Evolutionary conservation across 2,888 invertebrate species (phyloP).

Genomic region (Amphipoea oculea): DNA sequence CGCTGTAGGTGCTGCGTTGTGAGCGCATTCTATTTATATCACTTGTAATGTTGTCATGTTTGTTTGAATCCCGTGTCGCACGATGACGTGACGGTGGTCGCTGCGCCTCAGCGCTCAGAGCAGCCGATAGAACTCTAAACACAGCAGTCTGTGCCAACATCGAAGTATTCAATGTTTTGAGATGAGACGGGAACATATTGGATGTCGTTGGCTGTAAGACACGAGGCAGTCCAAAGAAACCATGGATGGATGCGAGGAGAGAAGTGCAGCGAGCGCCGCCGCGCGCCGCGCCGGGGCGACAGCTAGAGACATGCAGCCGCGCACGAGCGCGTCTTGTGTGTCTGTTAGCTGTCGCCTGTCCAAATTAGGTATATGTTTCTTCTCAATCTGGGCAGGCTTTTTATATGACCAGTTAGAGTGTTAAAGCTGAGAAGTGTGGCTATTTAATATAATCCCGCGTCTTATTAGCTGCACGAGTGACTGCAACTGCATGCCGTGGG

Average conservation of each 20-base stretch:
- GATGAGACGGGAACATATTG: background rate
- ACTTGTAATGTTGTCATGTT: slow-evolving; percentile 10
- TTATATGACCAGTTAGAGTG: background rate
- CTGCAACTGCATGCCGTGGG: background rate
- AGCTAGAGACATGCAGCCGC: background rate
- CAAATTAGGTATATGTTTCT: background rate
- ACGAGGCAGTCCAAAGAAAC: background rate
- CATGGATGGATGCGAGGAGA: background rate
- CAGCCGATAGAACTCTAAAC: background rate
- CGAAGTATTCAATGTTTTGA: background rate
- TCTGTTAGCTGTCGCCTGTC: background rate
- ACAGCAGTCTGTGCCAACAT: background rate
- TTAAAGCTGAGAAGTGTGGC: background rate
- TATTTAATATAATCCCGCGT: background rate
- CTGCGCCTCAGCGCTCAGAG: background rate
- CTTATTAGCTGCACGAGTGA: background rate
- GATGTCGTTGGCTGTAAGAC: background rate
- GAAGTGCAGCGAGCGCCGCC: background rate
- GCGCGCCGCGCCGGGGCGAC: background rate
- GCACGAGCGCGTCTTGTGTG: background rate
- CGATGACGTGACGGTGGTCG: background rate
- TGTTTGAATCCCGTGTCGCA: background rate
- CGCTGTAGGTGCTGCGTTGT: background rate
- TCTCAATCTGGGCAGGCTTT: background rate
- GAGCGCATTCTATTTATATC: slow-evolving; percentile 7